Conservation (phyloP, 1,140 invertebrate species). For the Eumaeus atala region DNA sequence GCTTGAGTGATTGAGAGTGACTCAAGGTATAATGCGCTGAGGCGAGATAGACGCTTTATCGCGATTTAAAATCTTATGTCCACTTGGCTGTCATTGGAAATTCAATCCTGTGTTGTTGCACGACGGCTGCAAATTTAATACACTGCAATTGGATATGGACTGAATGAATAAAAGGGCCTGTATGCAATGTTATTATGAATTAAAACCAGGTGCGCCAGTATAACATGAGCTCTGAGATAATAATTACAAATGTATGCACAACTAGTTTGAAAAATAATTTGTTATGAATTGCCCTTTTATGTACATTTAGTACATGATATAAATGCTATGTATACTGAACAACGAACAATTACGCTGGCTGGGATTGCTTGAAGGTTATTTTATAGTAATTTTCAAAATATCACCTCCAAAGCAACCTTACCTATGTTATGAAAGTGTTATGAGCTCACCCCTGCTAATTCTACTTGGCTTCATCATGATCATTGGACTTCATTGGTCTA, state of each 20-base stretch:
- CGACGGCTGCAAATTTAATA: conserved; percentile 32
- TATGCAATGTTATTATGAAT: conserved; percentile 56
- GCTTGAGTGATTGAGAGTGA: conserved; percentile 74
- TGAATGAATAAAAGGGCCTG: conserved; percentile 19
- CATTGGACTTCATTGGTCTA: too few species aligned
- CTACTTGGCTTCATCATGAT: too few species aligned
- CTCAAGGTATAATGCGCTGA: conserved; percentile 68
- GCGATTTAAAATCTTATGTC: conserved; percentile 29
- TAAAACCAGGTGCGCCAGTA: conserved; percentile 49
- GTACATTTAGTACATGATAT: too few species aligned
- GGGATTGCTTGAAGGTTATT: too few species aligned
- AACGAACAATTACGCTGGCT: too few species aligned
- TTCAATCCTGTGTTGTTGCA: conserved; percentile 27
- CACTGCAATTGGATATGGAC: conserved; percentile 14
- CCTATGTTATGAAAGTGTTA: too few species aligned
- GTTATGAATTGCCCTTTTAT: too few species aligned
- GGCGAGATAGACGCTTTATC: conserved; percentile 36
- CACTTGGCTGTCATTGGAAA: conserved; percentile 27
- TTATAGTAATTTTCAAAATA: too few species aligned
- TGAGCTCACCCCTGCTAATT: too few species aligned
- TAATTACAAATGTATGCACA: conserved; percentile 14
- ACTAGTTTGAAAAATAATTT: neutral
- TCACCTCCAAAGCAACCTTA: too few species aligned
- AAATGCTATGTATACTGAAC: too few species aligned
- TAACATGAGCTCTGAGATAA: conserved; percentile 28